These are phyloP conservation scores for Hetaerina americana DNA, from an alignment of 1,140 invertebrate species.

Conservation along the genomic window DNA sequence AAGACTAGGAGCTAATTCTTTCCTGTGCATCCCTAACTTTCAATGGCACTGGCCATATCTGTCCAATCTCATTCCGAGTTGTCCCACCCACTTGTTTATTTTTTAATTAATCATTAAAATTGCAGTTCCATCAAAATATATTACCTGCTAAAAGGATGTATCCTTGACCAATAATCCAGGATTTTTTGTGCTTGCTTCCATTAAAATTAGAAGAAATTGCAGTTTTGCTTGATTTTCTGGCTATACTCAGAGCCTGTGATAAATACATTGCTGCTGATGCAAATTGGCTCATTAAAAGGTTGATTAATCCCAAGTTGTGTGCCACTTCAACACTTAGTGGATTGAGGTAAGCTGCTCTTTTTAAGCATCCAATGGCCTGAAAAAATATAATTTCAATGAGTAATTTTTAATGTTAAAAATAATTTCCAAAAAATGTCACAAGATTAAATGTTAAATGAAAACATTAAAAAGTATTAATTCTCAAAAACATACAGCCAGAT, in stretches of 20 bases:
- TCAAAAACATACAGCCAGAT: neutral
- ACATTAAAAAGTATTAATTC: too few species aligned
- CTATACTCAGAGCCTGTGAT: neutral
- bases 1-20: too few species aligned
- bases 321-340: neutral
- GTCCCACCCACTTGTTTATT: too few species aligned
- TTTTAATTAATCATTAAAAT: too few species aligned
- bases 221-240: neutral
- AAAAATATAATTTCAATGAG: too few species aligned
- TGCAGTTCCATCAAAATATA: neutral
- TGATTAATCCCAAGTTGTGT: neutral
- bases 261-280: neutral
- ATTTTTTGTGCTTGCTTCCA: neutral
- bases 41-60: too few species aligned
- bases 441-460: too few species aligned
- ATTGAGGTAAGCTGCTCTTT: neutral
- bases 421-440: too few species aligned
- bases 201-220: neutral
- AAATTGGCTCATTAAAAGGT: neutral
- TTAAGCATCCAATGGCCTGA: neutral
- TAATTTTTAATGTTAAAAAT: too few species aligned
- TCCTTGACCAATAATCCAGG: neutral
- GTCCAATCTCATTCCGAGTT: too few species aligned
- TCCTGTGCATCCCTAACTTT: too few species aligned
- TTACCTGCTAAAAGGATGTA: neutral